Base-by-base conservation (phyloP, 2,113 vertebrate species). In the Amphilophus citrinellus region DNA sequence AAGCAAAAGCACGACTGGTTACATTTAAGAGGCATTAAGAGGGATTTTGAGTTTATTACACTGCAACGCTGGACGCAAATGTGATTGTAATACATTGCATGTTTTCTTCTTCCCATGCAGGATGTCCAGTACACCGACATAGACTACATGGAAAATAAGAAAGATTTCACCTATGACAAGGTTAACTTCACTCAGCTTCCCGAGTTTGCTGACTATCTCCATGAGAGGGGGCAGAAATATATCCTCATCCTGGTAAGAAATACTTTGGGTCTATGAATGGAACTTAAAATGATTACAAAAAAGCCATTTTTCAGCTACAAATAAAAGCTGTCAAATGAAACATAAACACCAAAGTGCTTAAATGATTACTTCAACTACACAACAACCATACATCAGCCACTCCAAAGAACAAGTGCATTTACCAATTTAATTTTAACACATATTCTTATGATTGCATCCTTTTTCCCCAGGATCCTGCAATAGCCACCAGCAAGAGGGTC, bases 91-190 rank as follows among this genome's bases (percentile, higher is more conserved):
- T 85, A 79, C 50, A 77, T 14, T 44, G 42, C 42, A 44, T 44
- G 42, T 4, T 77, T 77, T 87, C 14, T 59, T 87, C 10, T 68
- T 20, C 8, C 14, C 7, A 39, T 95, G 57, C 91, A 99, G 98
- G 98, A 99, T 73, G 89, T 94, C 83, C 98, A 99, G 79, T 91
- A 97, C 91, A 99, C 97, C 3, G 98, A 99, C 84, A 97, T 99
- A 77, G 98, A 99, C 86, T 99, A 98, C 42, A 99, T 99, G 98
- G 98, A 99, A 44, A 78, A 95, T 0, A 97, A 94, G 82, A 99
- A 99, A 93, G 97, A 97, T 87, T 99, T 99, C 77, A 99, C 98
- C 1, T 98, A 98, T 24, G 97, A 99, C 83, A 76, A 89, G 87
- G 92, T 83, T 10, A 92, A 95, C 0, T 99, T 97, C 77, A 59